phyloP scores from a whole-genome alignment of 2,888 invertebrate genomes.

The Hydrotaea cyrtoneurina region DNA sequence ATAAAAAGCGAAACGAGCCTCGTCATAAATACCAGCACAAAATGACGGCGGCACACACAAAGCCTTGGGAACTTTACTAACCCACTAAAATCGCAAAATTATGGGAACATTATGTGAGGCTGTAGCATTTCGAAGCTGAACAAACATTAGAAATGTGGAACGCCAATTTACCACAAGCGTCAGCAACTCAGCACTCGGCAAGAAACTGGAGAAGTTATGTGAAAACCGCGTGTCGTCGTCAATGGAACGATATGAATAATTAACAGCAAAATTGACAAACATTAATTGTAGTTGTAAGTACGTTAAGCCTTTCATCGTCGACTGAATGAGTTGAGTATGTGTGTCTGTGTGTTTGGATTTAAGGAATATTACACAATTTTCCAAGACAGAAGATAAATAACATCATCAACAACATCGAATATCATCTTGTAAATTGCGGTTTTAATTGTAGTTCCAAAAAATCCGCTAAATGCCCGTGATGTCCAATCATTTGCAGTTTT shows the following conservation, averaged over 20 bases:
- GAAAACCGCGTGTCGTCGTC: conserved; percentile 11
- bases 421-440: background rate
- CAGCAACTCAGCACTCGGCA: background rate
- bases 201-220: conserved; percentile 6
- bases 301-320: background rate
- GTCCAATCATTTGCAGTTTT: background rate
- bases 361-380: conserved; percentile 3
- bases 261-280: conserved; percentile 4
- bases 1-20: background rate
- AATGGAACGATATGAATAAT: conserved; percentile 16
- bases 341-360: background rate
- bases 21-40: background rate
- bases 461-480: background rate
- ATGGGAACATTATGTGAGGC: conserved; percentile 13
- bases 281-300: background rate
- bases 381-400: background rate
- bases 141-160: background rate
- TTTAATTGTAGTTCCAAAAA: conserved; percentile 4
- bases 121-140: background rate
- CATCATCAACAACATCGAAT: background rate
- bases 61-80: conserved; percentile 22
- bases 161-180: conserved; percentile 9
- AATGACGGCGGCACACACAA: background rate
- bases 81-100: conserved; percentile 32
- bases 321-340: background rate